phyloP scores from a whole-genome alignment of 1,140 invertebrate species.

The Papilio dardanus region DNA sequence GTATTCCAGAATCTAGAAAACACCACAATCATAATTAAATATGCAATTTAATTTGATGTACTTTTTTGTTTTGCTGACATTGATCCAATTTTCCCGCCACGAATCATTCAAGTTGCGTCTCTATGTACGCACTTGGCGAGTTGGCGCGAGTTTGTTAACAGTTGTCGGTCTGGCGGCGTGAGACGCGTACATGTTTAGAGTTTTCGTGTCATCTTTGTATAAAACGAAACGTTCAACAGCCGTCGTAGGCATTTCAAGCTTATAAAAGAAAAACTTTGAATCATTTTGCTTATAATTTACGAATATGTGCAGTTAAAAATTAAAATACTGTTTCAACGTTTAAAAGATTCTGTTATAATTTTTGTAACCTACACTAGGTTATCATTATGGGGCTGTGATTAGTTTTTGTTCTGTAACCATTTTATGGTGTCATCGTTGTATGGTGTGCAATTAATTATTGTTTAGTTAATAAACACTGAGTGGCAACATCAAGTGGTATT shows the following conservation, averaged over 20 bases:
- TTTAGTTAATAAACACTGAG: constrained; percentile 53
- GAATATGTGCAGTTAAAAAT: constrained; percentile 4
- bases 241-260: constrained; percentile 52
- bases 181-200: constrained; percentile 44
- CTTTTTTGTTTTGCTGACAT: neutral
- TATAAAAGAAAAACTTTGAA: constrained; percentile 29
- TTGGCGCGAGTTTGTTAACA: constrained; percentile 64
- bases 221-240: constrained; percentile 65
- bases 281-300: neutral
- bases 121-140: constrained; percentile 57
- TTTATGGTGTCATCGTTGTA: constrained; percentile 50
- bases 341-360: constrained; percentile 7
- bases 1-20: neutral
- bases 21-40: neutral
- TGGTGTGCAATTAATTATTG: constrained; percentile 56
- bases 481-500: constrained; percentile 47
- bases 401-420: constrained; percentile 39
- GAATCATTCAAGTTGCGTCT: constrained; percentile 30
- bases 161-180: constrained; percentile 60
- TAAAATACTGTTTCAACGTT: neutral
- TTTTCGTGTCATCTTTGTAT: constrained; percentile 46
- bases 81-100: constrained; percentile 49
- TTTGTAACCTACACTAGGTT: constrained; percentile 26
- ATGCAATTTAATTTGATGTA: neutral
- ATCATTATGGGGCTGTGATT: constrained; percentile 31